Base-by-base conservation (phyloP, 2,797 vertebrate genomes). In the Distichodus sexfasciatus region DNA sequence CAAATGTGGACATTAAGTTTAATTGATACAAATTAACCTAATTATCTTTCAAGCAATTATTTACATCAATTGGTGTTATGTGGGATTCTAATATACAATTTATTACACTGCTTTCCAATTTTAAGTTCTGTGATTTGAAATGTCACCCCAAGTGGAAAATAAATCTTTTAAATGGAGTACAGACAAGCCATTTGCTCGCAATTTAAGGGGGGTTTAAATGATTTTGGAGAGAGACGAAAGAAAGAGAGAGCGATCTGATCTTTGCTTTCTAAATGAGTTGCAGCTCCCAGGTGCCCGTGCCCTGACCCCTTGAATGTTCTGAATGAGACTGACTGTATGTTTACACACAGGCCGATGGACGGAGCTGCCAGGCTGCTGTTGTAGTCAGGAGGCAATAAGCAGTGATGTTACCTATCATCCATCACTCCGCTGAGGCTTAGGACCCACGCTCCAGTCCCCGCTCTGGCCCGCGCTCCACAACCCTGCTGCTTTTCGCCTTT, bases 301-400 rank as follows among this genome's bases (percentile, higher is more conserved):
- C 33, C 66, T 71, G 74, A 79, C 71, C 74, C 44, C 62, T 46
- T 67, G 64, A 64, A 53, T 41, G 55, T 59, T 21, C 55, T 59
- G 55, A 72, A 70, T 46, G 55, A 60, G 66, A 43, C 72, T 73
- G 66, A 67, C 58, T 72, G 46, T 77, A 72, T 75, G 76, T 77
- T 81, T 75, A 81, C 74, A 75, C 75, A 76, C 54, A 66, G 72
- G 60, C 61, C 54, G 57, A 78, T 70, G 66, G 61, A 64, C 55
- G 35, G 21, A 53, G 69, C 76, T 72, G 71, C 69, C 71, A 67
- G 44, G 47, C 26, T 15, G 21, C 61, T 41, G 51, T 62, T 15
- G 74, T 66, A 76, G 69, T 65, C 71, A 76, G 72, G 69, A 71
- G 72, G 74, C 66, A 66, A 73, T 74, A 74, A 78, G 70, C 53